A percentile compares a stretch with the other conserved stretches of the same genome.
These are phyloP conservation scores for Diachrysia chrysitis DNA, from an alignment of 2,888 invertebrate genomes.

Conservation along the genomic window DNA sequence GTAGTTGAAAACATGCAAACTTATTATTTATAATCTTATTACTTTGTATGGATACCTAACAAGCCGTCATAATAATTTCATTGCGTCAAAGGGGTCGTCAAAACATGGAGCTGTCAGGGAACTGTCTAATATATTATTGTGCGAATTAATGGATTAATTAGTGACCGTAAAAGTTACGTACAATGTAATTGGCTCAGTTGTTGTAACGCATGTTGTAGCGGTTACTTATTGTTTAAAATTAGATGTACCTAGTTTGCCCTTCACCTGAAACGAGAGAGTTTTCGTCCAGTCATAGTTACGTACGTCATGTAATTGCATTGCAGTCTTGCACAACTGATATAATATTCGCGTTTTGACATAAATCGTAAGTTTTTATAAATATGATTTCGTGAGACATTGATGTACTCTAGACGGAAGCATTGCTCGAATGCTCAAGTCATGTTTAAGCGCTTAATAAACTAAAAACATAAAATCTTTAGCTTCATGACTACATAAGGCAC, in stretches of 20 bases:
- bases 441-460: conserved; percentile 15
- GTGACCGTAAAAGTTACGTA: conserved; percentile 45
- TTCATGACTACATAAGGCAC: background rate
- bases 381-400: background rate
- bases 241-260: conserved; percentile 21
- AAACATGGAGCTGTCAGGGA: conserved; percentile 38
- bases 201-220: conserved; percentile 54
- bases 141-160: conserved; percentile 40
- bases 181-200: conserved; percentile 44
- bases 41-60: conserved; percentile 22
- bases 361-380: background rate
- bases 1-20: conserved; percentile 4
- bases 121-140: conserved; percentile 37
- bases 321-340: conserved; percentile 5
- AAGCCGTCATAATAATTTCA: conserved; percentile 28
- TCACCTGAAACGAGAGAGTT: conserved; percentile 11
- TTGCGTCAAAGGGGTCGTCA: conserved; percentile 31
- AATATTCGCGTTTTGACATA: background rate
- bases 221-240: conserved; percentile 2
- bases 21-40: conserved; percentile 7
- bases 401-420: conserved; percentile 17
- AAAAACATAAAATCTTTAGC: background rate
- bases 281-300: background rate
- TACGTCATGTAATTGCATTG: background rate
- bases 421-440: conserved; percentile 25